phyloP scores from a whole-genome alignment of 2,888 invertebrate genomes.

The Ornithoptera alexandrae region DNA sequence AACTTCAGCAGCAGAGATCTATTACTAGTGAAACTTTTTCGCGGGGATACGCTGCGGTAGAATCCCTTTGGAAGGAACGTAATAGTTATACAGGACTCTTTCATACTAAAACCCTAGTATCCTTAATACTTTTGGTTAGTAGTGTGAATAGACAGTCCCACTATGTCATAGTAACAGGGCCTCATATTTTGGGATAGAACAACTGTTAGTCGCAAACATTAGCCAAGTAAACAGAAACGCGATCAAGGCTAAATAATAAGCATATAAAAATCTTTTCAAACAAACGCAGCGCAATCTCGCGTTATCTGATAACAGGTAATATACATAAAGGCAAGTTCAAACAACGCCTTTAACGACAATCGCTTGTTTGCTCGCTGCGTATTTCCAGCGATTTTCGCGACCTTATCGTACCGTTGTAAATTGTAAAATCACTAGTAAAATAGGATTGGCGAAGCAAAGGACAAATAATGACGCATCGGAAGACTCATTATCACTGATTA shows the following conservation, averaged over 20 bases:
- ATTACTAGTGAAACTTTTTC: no score
- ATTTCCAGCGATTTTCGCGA: conserved; percentile 19
- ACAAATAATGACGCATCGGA: not conserved
- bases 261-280: conserved; percentile 24
- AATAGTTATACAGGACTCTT: no score
- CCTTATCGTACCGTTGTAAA: conserved; percentile 20
- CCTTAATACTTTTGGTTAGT: no score
- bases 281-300: conserved; percentile 22
- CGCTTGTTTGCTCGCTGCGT: conserved; percentile 18
- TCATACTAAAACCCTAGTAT: no score
- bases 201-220: not conserved
- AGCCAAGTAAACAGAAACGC: conserved; percentile 14
- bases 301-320: conserved; percentile 32
- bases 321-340: conserved; percentile 28
- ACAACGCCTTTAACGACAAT: conserved; percentile 17
- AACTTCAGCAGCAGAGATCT: no score
- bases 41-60: no score
- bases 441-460: not conserved
- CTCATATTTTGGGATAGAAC: no score
- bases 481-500: not conserved
- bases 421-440: conserved; percentile 5
- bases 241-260: conserved; percentile 22
- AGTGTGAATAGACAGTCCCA: no score
- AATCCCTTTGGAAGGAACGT: no score
- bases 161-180: no score